phyloP scores from a whole-genome alignment of 2,113 vertebrate species.

The Ovis aries region ARS-UI_Ramb_v3.0 NC_056080.1:105066501-105067000 shows the following conservation, averaged over 20 bases:
- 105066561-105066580: not conserved
- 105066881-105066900: not conserved
- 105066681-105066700: not conserved
- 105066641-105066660: not conserved
- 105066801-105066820: not conserved
- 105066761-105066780: not conserved
- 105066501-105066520: not conserved
- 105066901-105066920: not conserved
- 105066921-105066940: not conserved
- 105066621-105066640: not conserved
- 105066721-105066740: not conserved
- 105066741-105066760: constrained; percentile 2
- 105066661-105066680: not conserved
- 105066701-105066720: not conserved
- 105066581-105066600: not conserved
- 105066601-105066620: not conserved
- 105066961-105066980: not conserved
- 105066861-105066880: not conserved
- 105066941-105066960: not conserved
- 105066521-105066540: not conserved
- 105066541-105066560: not conserved
- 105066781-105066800: not conserved
- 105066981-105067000: not conserved
- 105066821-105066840: not conserved
- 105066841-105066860: not conserved